Evolutionary conservation across 1,140 invertebrate species (phyloP), one percentile per base, ranked within the genome.

Genomic region (Caenorhabditis tropicalis): DNA sequence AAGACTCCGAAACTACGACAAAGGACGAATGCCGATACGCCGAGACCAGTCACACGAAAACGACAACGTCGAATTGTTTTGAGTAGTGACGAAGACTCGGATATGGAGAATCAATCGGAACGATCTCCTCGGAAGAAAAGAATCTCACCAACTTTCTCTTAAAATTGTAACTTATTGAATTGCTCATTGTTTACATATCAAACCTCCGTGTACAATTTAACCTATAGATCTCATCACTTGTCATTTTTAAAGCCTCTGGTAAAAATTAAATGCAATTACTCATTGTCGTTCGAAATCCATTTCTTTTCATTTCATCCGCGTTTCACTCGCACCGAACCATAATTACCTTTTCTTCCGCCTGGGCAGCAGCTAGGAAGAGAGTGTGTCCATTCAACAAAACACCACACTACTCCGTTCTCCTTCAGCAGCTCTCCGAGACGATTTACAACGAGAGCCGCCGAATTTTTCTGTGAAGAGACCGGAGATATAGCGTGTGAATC

Each of bases 361-460:
- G 48, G n/a, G n/a, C n/a, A n/a, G n/a, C n/a, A n/a, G n/a, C n/a
- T n/a, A n/a, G n/a, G n/a, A n/a, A n/a, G n/a, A n/a, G n/a, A 29
- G 24, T 6, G 15, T 33, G 58, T 60, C 29, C 29, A 29, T 36
- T 65, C 39, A 43, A 5, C 5, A 12, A 43, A 43, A 33, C 53
- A 9, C 7, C 7, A n/a, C 31, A 33, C 58, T 33, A 2, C 58
- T 65, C 58, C 58, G 58, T 65, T 65, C 58, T 56, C 10, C 53
- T 58, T 12, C 21, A 21, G 2, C 31, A 10, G 5, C 31, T 19
- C n/a, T n/a, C 31, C 15, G 31, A 4, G 6, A 16, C 65, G 65
- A 74, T 74, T 74, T 74, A 74, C 65, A 74, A 74, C 65, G 65
- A 74, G 36, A 43, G 58, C 29, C 16, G 53, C 29, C 9, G 9